Evolutionary conservation across 2,888 invertebrate species (phyloP).

Genomic region (Drosophila nr. fundita): DNA sequence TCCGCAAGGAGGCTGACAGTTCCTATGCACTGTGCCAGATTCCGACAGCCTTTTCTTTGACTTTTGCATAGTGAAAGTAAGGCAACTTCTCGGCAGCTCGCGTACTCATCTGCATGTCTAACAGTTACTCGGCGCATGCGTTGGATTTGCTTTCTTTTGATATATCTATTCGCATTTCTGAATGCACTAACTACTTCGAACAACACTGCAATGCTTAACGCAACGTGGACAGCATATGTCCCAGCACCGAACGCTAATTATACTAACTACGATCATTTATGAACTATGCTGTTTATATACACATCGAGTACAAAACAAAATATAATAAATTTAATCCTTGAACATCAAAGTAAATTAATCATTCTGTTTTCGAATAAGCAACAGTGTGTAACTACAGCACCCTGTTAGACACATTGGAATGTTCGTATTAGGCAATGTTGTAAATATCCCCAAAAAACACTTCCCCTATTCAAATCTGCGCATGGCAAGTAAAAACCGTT

Average conservation of each 20-base stretch:
- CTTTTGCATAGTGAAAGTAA: conserved; percentile 55
- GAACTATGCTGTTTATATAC: not conserved
- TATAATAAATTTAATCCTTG: not conserved
- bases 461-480: conserved; percentile 45
- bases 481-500: conserved; percentile 33
- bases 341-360: not conserved
- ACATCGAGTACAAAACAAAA: not conserved
- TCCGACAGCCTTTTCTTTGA: conserved; percentile 25
- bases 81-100: conserved; percentile 17
- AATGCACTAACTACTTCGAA: conserved; percentile 21
- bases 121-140: conserved; percentile 56
- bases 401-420: conserved; percentile 6
- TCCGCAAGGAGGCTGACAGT: conserved; percentile 23
- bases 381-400: not conserved
- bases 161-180: conserved; percentile 38
- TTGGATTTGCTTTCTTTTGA: conserved; percentile 29
- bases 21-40: conserved; percentile 35
- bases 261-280: conserved; percentile 52
- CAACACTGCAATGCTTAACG: conserved; percentile 29
- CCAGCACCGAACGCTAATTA: not conserved
- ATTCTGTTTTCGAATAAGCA: not conserved
- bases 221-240: conserved; percentile 15
- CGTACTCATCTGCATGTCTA: conserved; percentile 4
- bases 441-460: not conserved
- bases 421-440: conserved; percentile 20